Evolutionary conservation across 1,140 invertebrate species (phyloP).

Genomic region (Cepaea nemoralis): DNA sequence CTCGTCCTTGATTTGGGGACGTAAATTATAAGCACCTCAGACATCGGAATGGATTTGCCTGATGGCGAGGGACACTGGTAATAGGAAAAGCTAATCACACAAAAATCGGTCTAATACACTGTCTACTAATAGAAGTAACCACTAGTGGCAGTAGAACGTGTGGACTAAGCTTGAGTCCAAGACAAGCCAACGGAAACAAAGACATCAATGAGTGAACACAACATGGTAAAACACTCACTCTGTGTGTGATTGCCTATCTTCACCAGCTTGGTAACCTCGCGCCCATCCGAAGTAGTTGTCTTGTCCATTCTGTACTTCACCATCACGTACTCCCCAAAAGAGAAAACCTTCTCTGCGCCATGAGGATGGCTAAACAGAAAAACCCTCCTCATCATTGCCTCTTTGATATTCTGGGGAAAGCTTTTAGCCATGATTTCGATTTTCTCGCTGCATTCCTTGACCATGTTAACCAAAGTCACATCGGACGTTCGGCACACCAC

Average conservation of each 20-base stretch:
- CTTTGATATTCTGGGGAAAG: slow-evolving; percentile 17
- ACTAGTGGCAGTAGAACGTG: too few species aligned
- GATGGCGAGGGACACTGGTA: too few species aligned
- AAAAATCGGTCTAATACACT: too few species aligned
- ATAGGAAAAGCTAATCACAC: too few species aligned
- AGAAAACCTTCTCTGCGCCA: slow-evolving; percentile 3
- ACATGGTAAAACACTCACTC: too few species aligned
- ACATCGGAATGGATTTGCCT: too few species aligned
- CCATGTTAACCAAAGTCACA: not conserved
- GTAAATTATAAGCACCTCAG: too few species aligned
- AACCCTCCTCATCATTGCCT: not conserved
- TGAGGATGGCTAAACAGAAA: slow-evolving; percentile 22
- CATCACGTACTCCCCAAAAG: slow-evolving; percentile 16
- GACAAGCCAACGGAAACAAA: too few species aligned
- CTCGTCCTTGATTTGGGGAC: too few species aligned
- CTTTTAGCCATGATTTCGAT: not conserved
- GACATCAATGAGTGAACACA: too few species aligned
- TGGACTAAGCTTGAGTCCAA: too few species aligned
- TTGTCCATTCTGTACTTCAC: not conserved
- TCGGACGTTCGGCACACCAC: not conserved
- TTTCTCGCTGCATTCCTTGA: not conserved
- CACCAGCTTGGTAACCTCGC: not conserved
- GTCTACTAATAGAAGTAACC: too few species aligned
- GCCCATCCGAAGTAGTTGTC: not conserved
- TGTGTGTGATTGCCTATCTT: not conserved